These are phyloP conservation scores for Eristalis arbustorum DNA, from an alignment of 2,888 invertebrate genomes.

Conservation along the genomic window DNA sequence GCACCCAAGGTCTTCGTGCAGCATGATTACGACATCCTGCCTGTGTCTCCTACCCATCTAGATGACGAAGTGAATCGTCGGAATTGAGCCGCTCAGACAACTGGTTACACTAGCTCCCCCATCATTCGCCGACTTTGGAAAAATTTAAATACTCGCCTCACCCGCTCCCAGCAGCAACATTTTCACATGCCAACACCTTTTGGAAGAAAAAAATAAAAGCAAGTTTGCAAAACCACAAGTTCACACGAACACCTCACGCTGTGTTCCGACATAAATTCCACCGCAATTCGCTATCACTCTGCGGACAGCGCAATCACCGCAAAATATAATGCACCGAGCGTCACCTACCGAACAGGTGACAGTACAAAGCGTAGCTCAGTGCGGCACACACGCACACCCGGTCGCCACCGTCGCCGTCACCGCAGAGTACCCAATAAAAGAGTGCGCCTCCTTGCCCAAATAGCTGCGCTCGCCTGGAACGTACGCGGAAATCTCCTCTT, in stretches of 20 bases:
- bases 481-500: slow-evolving; percentile 60
- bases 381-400: slow-evolving; percentile 8
- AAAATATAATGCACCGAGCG: slow-evolving; percentile 8
- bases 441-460: slow-evolving; percentile 38
- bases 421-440: slow-evolving; percentile 27
- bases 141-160: too few species aligned
- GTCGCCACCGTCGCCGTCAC: not conserved
- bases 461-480: slow-evolving; percentile 12
- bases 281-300: slow-evolving; percentile 41
- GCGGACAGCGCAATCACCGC: slow-evolving; percentile 36
- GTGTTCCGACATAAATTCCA: slow-evolving; percentile 9
- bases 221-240: slow-evolving; percentile 12
- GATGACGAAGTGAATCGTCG: too few species aligned
- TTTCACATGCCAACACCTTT: slow-evolving; percentile 28
- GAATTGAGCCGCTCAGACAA: too few species aligned
- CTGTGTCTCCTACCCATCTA: too few species aligned
- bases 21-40: too few species aligned
- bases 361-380: slow-evolving; percentile 27
- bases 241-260: slow-evolving; percentile 23
- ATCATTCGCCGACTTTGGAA: too few species aligned
- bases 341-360: slow-evolving; percentile 32
- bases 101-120: too few species aligned
- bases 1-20: too few species aligned
- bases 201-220: not conserved
- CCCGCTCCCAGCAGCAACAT: not conserved